These are phyloP conservation scores for Cavia aperea DNA, from an alignment of 2,113 vertebrate genomes.

Conservation along the genomic window DNA sequence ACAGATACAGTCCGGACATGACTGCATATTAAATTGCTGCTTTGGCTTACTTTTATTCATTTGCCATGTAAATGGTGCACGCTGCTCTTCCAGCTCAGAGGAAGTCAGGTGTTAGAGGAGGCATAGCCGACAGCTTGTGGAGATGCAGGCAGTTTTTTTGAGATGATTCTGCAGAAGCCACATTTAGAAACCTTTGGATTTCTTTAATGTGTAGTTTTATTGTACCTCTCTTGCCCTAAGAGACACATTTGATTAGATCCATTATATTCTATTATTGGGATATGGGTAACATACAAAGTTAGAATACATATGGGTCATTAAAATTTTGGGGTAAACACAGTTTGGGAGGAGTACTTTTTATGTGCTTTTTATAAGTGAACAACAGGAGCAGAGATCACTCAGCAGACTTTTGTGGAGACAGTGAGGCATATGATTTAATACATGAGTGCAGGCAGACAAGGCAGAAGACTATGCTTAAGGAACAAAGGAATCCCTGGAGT, in stretches of 20 bases:
- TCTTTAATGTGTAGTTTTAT: neutral
- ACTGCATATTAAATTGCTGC: constrained; percentile 24
- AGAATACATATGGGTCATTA: neutral
- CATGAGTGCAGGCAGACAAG: neutral
- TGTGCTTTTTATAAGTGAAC: neutral
- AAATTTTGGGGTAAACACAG: neutral
- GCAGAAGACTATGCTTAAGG: neutral
- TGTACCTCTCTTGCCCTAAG: neutral
- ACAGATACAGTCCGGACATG: constrained; percentile 1
- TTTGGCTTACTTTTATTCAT: constrained; percentile 18
- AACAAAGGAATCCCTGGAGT: neutral
- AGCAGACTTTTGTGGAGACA: neutral
- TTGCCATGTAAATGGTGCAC: neutral
- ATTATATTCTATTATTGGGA: neutral
- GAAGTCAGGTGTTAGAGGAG: neutral
- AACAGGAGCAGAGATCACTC: neutral
- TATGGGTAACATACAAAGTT: neutral
- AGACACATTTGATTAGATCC: neutral
- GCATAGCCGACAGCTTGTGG: neutral
- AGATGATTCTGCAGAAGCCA: constrained; percentile 13
- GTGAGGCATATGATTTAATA: neutral
- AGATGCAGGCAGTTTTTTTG: constrained; percentile 5
- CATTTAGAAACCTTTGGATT: constrained; percentile 9
- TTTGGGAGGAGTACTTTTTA: constrained; percentile 11
- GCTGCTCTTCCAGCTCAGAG: constrained; percentile 19